phyloP scores from a whole-genome alignment of 1,140 invertebrate genomes.

The Drosophila navojoa region DNA sequence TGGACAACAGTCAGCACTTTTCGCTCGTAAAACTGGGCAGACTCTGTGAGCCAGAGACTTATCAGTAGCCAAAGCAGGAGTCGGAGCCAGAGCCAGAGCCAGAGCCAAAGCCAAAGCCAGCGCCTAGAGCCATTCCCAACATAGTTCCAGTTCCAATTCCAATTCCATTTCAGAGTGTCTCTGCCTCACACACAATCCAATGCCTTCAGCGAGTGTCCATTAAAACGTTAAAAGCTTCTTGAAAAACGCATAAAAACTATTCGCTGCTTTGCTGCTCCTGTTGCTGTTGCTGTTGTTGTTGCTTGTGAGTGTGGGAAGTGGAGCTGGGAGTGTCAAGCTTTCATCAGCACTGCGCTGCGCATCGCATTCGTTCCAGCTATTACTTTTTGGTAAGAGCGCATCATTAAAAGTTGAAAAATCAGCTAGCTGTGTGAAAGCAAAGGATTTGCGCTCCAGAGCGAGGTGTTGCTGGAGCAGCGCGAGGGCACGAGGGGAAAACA shows the following conservation, averaged over 20 bases:
- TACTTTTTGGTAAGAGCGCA: constrained; percentile 59
- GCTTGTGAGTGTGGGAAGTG: not conserved
- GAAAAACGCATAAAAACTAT: constrained; percentile 76
- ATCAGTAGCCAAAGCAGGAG: constrained; percentile 1
- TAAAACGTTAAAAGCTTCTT: constrained; percentile 82
- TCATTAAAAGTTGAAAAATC: constrained; percentile 80
- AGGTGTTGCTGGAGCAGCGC: constrained; percentile 15
- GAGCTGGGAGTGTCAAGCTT: not conserved
- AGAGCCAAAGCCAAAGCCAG: not conserved
- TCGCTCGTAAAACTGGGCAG: constrained; percentile 65
- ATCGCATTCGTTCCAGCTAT: constrained; percentile 17
- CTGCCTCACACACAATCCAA: not conserved
- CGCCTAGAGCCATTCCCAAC: not conserved
- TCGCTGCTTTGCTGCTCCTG: constrained; percentile 16
- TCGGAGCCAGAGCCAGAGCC: not conserved
- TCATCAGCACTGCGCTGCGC: not conserved
- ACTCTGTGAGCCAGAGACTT: not conserved
- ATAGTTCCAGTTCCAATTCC: constrained; percentile 2
- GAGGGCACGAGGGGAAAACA: not conserved
- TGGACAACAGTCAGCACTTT: constrained; percentile 76
- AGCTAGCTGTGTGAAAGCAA: constrained; percentile 42
- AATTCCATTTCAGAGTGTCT: constrained; percentile 6
- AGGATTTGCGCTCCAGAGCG: constrained; percentile 28
- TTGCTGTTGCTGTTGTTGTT: no score
- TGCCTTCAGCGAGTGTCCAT: constrained; percentile 57